These are phyloP conservation scores for Ceratosolen fusciceps DNA, from an alignment of 1,140 invertebrate species.

Conservation along the genomic window DNA sequence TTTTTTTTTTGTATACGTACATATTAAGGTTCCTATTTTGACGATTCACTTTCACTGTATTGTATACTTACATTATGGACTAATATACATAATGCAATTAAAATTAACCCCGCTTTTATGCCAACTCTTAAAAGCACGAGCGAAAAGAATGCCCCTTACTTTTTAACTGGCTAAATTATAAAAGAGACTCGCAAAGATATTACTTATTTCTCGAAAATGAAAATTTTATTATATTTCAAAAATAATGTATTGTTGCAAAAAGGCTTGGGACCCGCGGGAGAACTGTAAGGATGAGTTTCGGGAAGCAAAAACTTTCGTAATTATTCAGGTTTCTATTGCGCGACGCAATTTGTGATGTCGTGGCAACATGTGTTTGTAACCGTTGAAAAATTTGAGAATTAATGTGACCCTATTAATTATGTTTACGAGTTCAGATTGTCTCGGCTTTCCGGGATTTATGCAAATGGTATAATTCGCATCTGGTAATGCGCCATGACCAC, in stretches of 20 bases:
- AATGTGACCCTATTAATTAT: constrained; percentile 70
- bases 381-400: constrained; percentile 68
- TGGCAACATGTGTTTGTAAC: constrained; percentile 66
- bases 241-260: not conserved
- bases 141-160: not conserved
- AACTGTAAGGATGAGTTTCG: constrained; percentile 13
- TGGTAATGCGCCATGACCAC: constrained; percentile 6
- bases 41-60: no score
- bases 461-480: constrained; percentile 53
- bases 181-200: constrained; percentile 14
- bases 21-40: no score
- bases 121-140: not conserved
- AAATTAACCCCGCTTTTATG: not conserved
- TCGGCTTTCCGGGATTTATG: constrained; percentile 58
- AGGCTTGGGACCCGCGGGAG: not conserved
- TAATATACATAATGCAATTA: not conserved
- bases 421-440: constrained; percentile 70
- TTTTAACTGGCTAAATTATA: not conserved
- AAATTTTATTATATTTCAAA: not conserved
- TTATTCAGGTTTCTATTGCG: constrained; percentile 71
- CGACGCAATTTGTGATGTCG: constrained; percentile 66
- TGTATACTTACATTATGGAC: not conserved
- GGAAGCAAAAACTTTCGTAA: constrained; percentile 66
- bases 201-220: not conserved
- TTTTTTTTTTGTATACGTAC: no score